These are phyloP conservation scores for Mola mola DNA, from an alignment of 2,113 vertebrate genomes.

Conservation along the genomic window DNA sequence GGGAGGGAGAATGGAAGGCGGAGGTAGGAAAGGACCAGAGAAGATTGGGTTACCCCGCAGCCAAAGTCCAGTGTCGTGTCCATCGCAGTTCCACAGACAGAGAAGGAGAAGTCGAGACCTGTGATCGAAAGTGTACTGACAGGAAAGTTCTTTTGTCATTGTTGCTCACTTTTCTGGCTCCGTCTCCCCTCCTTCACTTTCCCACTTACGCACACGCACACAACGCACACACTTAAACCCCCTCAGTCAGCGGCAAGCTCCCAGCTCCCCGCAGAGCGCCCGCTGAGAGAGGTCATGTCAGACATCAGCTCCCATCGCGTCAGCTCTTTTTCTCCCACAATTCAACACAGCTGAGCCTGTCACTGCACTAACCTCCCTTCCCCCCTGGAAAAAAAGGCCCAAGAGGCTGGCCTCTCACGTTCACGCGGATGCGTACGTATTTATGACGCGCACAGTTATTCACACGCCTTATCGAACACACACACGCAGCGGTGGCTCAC, in stretches of 20 bases:
- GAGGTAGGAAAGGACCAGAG: conserved; percentile 33
- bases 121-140: neutral
- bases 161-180: conserved; percentile 28
- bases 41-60: conserved; percentile 65
- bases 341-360: conserved; percentile 84
- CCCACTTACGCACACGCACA: conserved; percentile 38
- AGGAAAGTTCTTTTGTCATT: conserved; percentile 14
- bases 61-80: conserved; percentile 59
- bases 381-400: conserved; percentile 19
- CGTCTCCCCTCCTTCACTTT: conserved; percentile 25
- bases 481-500: conserved; percentile 71
- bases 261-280: conserved; percentile 75
- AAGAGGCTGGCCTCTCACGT: conserved; percentile 52
- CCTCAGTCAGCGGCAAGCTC: conserved; percentile 61
- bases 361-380: conserved; percentile 80
- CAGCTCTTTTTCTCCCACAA: conserved; percentile 81
- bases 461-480: conserved; percentile 33
- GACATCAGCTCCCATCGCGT: conserved; percentile 86
- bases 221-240: conserved; percentile 57
- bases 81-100: conserved; percentile 45
- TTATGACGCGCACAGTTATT: conserved; percentile 56
- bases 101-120: neutral
- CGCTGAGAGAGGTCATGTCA: conserved; percentile 87
- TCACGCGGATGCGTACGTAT: conserved; percentile 39
- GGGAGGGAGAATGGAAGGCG: conserved; percentile 41